Evolutionary conservation across 2,113 vertebrate genomes (phyloP).

Genomic region (Nipponia nippon): DNA sequence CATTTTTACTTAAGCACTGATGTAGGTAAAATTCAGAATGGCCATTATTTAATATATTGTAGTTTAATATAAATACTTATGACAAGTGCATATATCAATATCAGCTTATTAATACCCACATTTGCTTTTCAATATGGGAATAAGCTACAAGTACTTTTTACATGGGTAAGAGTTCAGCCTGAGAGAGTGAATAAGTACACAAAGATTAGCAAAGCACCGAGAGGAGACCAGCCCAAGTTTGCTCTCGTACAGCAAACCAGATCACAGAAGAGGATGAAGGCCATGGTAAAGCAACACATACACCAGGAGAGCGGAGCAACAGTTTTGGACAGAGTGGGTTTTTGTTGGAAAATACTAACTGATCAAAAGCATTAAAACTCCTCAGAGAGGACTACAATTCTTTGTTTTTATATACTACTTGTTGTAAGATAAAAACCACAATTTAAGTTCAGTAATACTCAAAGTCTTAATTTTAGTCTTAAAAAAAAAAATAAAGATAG

Average conservation of each 20-base stretch:
- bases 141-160: background rate
- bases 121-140: background rate
- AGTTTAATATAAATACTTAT: background rate
- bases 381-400: background rate
- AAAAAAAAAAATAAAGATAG: background rate
- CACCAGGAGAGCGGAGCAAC: background rate
- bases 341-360: background rate
- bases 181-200: background rate
- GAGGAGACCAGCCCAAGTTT: background rate
- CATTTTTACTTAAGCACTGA: background rate
- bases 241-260: background rate
- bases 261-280: background rate
- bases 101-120: accelerated
- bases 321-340: background rate
- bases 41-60: background rate
- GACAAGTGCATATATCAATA: background rate
- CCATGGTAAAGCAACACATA: background rate
- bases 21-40: background rate
- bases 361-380: background rate
- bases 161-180: background rate
- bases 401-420: background rate
- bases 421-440: background rate
- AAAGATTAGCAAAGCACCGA: background rate
- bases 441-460: background rate
- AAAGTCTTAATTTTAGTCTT: background rate